Base-by-base conservation (phyloP, 2,888 invertebrate genomes). In the Chironomus tentans region DNA sequence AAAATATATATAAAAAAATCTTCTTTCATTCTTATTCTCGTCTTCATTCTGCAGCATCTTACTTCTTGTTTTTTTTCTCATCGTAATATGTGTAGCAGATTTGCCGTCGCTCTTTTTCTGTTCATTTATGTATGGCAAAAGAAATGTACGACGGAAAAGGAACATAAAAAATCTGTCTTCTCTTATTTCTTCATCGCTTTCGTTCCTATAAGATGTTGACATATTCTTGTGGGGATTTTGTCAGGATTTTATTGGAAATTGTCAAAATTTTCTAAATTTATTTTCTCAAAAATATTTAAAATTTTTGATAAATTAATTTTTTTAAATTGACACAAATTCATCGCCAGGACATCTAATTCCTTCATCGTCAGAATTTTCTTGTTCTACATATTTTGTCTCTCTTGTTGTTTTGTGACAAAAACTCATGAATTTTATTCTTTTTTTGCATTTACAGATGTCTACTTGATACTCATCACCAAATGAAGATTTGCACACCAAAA, bases 351-450 rank as follows among this genome's bases (percentile, higher is more conserved):
- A 56, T 56, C 15, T 13, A 50, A 12, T 50, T n/a, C 50, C 50
- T 50, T n/a, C 56, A 18, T 21, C 21, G 18, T 15, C n/a, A 56
- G 18, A 56, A 15, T n/a, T 7, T 56, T n/a, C n/a, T n/a, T 15
- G n/a, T 65, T 10, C 13, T 24, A 65, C 24, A 24, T 3, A 13
- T 6, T 56, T 38, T 38, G 1, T 38, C 28, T 28, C 28, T 28
- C 28, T 38, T 15, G 4, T 10, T 65, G 2, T 56, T 56, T 15
- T 74, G 74, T 74, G 74, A 74, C 74, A 74, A 74, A 74, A 74
- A 74, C 74, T 74, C 65, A 74, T 74, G 74, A 62, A 46, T 74
- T 68, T 65, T 74, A 38, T 38, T 65, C 50, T 72, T n/a, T 62
- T 62, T n/a, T 46, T 28, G 3, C 15, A 13, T 46, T 73, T 73